These are phyloP conservation scores for Bombycilla garrulus DNA, from an alignment of 2,113 vertebrate species.

Conservation along the genomic window DNA sequence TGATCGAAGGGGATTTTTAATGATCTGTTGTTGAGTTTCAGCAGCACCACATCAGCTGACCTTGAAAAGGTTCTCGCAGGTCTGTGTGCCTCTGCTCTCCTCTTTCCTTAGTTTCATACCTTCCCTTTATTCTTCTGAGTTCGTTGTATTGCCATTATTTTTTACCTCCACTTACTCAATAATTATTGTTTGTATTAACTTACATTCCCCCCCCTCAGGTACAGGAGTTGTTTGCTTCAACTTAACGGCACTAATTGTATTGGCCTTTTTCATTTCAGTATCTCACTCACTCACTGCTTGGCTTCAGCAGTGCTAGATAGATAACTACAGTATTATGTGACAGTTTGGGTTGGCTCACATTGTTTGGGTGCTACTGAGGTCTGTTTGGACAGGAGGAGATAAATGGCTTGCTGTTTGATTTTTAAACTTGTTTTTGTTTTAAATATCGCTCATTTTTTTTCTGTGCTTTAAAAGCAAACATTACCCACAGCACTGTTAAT, in stretches of 20 bases:
- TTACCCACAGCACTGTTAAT: neutral
- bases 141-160: neutral
- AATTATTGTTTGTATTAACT: neutral
- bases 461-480: neutral
- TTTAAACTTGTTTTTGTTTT: constrained; percentile 29
- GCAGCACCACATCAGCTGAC: neutral
- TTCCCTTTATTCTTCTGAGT: neutral
- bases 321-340: neutral
- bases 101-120: neutral
- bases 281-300: neutral
- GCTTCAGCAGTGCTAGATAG: neutral
- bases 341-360: neutral
- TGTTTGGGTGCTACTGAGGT: neutral
- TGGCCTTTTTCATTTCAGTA: neutral
- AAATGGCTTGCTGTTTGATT: neutral
- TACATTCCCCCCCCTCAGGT: neutral
- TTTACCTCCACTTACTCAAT: neutral
- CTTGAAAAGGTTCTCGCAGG: neutral
- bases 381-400: constrained; percentile 11
- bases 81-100: neutral
- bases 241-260: neutral
- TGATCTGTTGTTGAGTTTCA: neutral
- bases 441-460: neutral
- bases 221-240: neutral
- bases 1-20: neutral